Evolutionary conservation across 2,797 vertebrate species (phyloP).

Genomic region (Lepus oiostolus): DNA sequence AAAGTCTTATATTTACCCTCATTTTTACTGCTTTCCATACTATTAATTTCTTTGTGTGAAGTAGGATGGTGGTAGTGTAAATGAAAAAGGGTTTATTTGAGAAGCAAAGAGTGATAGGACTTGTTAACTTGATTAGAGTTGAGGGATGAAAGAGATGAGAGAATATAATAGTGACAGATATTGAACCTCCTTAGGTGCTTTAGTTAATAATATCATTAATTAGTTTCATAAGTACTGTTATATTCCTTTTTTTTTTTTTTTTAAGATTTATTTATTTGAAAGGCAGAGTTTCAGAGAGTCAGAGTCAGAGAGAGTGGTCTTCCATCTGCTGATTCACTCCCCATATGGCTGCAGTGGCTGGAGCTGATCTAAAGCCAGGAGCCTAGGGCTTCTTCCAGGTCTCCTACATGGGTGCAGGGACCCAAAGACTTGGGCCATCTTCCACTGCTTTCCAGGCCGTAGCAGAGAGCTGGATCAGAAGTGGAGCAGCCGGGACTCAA

Average conservation of each 20-base stretch:
- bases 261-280: no score
- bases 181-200: background rate
- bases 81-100: slow-evolving; percentile 32
- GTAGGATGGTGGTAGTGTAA: background rate
- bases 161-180: background rate
- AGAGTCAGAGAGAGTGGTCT: no score
- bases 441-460: no score
- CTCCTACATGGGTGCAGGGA: no score
- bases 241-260: background rate
- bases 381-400: no score
- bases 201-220: slow-evolving; percentile 12
- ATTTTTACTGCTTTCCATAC: background rate
- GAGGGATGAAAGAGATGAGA: background rate
- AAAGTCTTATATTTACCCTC: background rate
- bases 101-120: background rate
- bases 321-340: no score
- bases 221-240: background rate
- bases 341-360: no score
- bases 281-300: no score
- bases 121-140: slow-evolving; percentile 40
- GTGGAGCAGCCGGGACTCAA: no score
- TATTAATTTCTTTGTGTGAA: slow-evolving; percentile 23
- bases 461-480: no score
- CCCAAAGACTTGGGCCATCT: no score
- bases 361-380: no score